Evolutionary conservation across 2,888 invertebrate species (phyloP).

Genomic region (Tipula unca): DNA sequence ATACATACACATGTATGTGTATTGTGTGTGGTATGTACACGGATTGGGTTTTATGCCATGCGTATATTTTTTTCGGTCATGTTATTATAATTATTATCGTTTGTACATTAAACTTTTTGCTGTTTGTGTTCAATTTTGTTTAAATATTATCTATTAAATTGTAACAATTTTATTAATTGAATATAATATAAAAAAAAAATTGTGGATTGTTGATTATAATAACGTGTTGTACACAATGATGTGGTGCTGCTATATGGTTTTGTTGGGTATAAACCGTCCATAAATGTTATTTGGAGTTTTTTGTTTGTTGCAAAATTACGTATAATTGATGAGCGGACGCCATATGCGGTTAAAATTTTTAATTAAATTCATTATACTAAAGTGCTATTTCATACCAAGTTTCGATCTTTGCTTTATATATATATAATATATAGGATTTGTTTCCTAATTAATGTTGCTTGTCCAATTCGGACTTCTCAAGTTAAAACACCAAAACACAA

Average conservation of each 20-base stretch:
- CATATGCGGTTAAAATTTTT: no score
- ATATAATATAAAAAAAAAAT: not conserved
- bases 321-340: no score
- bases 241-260: not conserved
- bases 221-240: not conserved
- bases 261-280: not conserved
- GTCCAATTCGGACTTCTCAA: no score
- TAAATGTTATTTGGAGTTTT: not conserved
- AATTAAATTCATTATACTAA: no score
- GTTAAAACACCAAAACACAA: no score
- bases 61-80: not conserved
- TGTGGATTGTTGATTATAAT: not conserved
- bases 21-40: not conserved
- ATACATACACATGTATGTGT: not conserved
- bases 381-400: no score
- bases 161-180: not conserved
- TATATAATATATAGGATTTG: no score
- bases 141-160: not conserved
- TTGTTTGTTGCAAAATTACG: no score
- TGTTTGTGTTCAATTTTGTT: not conserved
- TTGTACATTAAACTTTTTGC: not conserved
- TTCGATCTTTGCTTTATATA: no score
- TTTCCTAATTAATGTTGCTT: no score
- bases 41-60: not conserved
- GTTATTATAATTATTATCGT: conserved; percentile 8